A percentile compares a stretch with the other conserved stretches of the same genome.
phyloP scores from a whole-genome alignment of 2,888 invertebrate genomes.

The Caenorhabditis sinica region DNA sequence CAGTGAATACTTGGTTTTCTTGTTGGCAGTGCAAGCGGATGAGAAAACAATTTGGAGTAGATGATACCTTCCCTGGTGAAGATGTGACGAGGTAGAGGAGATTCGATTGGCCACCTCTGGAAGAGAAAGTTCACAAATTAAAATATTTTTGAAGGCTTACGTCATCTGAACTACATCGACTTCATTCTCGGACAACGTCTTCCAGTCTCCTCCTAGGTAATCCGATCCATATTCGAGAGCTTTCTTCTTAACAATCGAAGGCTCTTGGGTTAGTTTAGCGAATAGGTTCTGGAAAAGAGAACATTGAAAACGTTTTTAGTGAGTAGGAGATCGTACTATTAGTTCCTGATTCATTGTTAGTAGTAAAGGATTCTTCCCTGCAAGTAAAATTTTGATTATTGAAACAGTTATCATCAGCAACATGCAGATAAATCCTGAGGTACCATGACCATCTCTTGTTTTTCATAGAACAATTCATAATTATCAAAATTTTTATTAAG shows the following conservation, averaged over 20 bases:
- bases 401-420: neutral
- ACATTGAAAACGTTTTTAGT: neutral
- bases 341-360: constrained; percentile 36
- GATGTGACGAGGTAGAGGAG: constrained; percentile 11
- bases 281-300: constrained; percentile 10
- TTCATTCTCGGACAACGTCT: constrained; percentile 21
- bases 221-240: constrained; percentile 30
- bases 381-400: neutral
- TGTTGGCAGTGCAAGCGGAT: constrained; percentile 31
- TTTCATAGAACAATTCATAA: too few species aligned
- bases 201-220: constrained; percentile 38
- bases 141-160: neutral
- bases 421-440: neutral
- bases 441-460: too few species aligned
- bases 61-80: neutral
- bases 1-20: constrained; percentile 90
- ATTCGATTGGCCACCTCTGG: constrained; percentile 41
- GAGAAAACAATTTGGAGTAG: constrained; percentile 88
- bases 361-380: neutral
- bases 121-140: neutral
- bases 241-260: constrained; percentile 9
- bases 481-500: neutral
- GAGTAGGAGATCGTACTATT: neutral
- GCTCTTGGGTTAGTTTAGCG: constrained; percentile 11
- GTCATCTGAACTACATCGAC: constrained; percentile 27